Base-by-base conservation (phyloP, 1,140 invertebrate species). In the Drosophila burlai region DNA sequence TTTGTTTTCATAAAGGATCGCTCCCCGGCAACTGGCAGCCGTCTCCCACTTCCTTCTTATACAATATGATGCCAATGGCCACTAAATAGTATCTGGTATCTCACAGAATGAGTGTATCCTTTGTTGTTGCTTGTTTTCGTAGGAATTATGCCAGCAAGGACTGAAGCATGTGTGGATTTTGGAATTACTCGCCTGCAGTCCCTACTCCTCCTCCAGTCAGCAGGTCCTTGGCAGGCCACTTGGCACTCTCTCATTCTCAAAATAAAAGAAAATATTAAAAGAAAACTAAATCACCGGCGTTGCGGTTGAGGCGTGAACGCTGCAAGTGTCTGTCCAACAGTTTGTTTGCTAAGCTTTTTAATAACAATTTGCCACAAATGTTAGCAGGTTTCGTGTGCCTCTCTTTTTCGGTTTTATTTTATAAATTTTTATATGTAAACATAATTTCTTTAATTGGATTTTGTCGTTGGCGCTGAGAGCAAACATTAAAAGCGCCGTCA, bases 371-470 rank as follows among this genome's bases (percentile, higher is more conserved):
- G 83, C 83, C 54, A 67, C 77, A 84, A 83, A 80, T 83, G 81
- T 83, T 82, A 60, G 72, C 80, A 71, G 72, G 58, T 72, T 71
- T 78, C 58, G 1, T 45, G 16, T 29, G 4, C 11, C 24, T n/a
- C 7, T 16, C 15, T 55, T 36, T n/a, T 54, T 58, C 45, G 34
- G 45, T 42, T 72, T 46, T 49, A n/a, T 49, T 60, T 52, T 64
- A 77, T 77, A 55, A 59, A 77, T 69, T 77, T 78, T 57, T 80
- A 80, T 83, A 82, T 80, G 83, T 80, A 87, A 87, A 87, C 85
- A 87, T 87, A 87, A 87, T 87, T 87, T 87, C 80, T 87, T 87
- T 87, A 87, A 87, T 87, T 87, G 83, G 83, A 87, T 87, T 87
- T 87, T 83, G 83, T 87, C 83, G 83, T 83, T 50, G 59, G 55